A percentile compares a stretch with the other conserved stretches of the same genome.
These are phyloP conservation scores for Erebia ligea DNA, from an alignment of 2,888 invertebrate species.

Conservation along the genomic window DNA sequence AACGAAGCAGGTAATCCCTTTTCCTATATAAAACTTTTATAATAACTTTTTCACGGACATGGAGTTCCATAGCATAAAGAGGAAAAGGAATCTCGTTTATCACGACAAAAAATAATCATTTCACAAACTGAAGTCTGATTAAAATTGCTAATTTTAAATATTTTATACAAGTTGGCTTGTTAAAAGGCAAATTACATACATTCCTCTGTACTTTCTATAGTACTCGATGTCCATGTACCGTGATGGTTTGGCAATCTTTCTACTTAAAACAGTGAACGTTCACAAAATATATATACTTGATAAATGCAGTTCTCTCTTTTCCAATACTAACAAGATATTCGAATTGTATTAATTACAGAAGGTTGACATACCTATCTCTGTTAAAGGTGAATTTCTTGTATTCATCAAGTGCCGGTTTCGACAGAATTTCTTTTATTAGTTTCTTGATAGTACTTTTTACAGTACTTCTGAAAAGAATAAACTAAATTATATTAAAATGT, in stretches of 20 bases:
- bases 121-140: background rate
- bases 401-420: background rate
- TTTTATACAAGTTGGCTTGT: too few relatives aligned
- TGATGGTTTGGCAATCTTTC: background rate
- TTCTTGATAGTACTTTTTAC: background rate
- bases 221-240: background rate
- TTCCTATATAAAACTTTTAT: background rate
- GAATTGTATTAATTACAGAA: background rate
- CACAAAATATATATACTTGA: background rate
- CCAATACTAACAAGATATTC: background rate
- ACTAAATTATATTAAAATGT: background rate
- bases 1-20: constrained; percentile 53
- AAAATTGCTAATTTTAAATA: too few relatives aligned
- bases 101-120: background rate
- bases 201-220: background rate
- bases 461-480: background rate
- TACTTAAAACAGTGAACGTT: background rate
- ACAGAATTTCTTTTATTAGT: background rate
- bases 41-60: background rate
- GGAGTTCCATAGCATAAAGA: background rate
- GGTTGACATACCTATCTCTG: background rate
- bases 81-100: background rate
- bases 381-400: background rate
- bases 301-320: background rate
- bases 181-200: background rate